Percentiles rank a stretch among this genome's conserved stretches.
These are phyloP conservation scores for Ptychadena robeensis DNA, from an alignment of 2,797 vertebrate genomes.

Conservation along the genomic window DNA sequence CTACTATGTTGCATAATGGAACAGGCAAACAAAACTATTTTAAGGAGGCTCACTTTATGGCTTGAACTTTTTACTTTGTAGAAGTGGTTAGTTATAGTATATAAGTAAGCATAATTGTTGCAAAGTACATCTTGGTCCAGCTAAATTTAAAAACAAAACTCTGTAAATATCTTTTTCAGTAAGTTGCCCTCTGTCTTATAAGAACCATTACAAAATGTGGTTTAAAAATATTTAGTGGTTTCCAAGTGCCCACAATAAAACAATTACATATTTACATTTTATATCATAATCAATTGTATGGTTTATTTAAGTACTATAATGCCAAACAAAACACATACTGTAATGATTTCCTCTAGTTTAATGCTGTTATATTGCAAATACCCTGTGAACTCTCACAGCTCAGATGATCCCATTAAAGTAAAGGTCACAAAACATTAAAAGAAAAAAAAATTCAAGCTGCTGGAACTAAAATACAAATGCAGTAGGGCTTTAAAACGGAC, in stretches of 20 bases:
- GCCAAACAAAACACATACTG: neutral
- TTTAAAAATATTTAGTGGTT: slow-evolving; percentile 10
- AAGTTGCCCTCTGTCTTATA: neutral
- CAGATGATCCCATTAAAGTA: neutral
- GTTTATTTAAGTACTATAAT: neutral
- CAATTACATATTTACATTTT: neutral
- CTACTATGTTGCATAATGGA: no score
- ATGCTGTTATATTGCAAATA: neutral
- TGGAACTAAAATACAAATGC: no score
- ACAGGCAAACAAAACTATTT: no score
- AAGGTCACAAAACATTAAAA: neutral
- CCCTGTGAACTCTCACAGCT: slow-evolving; percentile 6
- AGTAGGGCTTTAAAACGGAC: no score
- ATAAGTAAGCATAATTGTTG: neutral
- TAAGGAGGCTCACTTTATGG: no score
- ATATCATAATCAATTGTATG: slow-evolving; percentile 29
- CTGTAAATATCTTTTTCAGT: neutral
- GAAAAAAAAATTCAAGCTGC: neutral
- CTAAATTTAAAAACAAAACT: neutral
- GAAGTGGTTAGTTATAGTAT: no score
- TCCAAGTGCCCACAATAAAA: neutral
- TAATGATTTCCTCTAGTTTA: neutral
- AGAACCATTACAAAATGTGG: neutral
- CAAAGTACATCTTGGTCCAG: neutral
- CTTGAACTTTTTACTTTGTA: no score